Percentiles rank a stretch among this genome's conserved stretches.
Evolutionary conservation across 2,797 vertebrate genomes (phyloP).

Genomic region (Pangasius mekongensis): DNA sequence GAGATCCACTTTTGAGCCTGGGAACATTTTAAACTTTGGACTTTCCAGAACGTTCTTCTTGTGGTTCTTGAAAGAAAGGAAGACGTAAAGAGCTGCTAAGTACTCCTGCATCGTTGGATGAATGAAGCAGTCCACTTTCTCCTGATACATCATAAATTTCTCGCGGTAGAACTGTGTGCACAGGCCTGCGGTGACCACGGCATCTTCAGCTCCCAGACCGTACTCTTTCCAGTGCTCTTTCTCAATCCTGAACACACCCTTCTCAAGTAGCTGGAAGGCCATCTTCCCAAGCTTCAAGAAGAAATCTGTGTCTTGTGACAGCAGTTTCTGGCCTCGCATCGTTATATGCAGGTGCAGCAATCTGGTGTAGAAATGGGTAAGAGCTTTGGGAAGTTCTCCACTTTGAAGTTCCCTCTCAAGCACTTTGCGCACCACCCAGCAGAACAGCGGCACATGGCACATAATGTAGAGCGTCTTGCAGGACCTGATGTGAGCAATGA

Average conservation of each 20-base stretch:
- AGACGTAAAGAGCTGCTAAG: constrained; percentile 74
- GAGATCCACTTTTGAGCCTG: constrained; percentile 45
- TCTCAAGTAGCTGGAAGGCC: constrained; percentile 69
- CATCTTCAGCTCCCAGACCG: constrained; percentile 39
- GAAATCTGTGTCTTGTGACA: constrained; percentile 58
- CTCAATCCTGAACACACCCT: constrained; percentile 55
- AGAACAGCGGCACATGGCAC: constrained; percentile 79
- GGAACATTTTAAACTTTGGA: constrained; percentile 50
- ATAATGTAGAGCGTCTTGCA: constrained; percentile 72
- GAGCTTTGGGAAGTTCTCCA: constrained; percentile 59
- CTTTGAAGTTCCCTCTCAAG: constrained; percentile 57
- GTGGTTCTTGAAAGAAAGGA: constrained; percentile 63
- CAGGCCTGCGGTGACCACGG: constrained; percentile 65
- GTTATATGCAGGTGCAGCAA: constrained; percentile 64
- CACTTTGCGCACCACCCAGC: constrained; percentile 62
- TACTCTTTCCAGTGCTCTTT: constrained; percentile 54
- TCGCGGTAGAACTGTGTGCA: constrained; percentile 64
- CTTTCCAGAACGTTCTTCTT: constrained; percentile 66
- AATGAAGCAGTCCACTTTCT: constrained; percentile 69
- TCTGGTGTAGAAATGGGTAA: constrained; percentile 75
- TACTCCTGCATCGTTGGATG: constrained; percentile 79
- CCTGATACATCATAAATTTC: constrained; percentile 58
- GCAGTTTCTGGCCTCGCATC: constrained; percentile 39
- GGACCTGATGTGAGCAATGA: constrained; percentile 66
- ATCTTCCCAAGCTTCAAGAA: constrained; percentile 70